phyloP scores from a whole-genome alignment of 2,797 vertebrate species.

The Eptatretus atami region DNA sequence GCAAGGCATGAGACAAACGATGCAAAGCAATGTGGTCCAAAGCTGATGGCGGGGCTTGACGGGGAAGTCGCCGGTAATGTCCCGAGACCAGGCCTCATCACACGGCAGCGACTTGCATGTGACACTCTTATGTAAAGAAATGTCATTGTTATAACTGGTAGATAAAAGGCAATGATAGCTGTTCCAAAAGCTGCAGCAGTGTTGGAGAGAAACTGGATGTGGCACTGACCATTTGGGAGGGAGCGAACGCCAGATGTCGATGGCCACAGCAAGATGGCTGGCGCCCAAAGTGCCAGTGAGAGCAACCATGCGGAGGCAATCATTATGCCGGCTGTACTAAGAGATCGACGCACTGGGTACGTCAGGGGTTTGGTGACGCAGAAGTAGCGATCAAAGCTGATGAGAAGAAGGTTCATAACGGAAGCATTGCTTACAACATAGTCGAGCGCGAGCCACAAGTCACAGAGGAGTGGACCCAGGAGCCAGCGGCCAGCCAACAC shows the following conservation, averaged over 20 bases:
- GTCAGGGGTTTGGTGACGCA: slow-evolving; percentile 93
- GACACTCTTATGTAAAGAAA: slow-evolving; percentile 88
- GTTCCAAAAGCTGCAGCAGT: slow-evolving; percentile 83
- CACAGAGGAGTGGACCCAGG: slow-evolving; percentile 74
- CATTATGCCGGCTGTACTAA: slow-evolving; percentile 98
- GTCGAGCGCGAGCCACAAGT: slow-evolving; percentile 80
- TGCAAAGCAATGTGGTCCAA: too few species aligned
- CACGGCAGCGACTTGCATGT: slow-evolving; percentile 69
- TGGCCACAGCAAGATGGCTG: slow-evolving; percentile 95
- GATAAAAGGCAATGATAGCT: slow-evolving; percentile 82
- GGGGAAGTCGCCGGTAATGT: too few species aligned
- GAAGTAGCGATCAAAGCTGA: slow-evolving; percentile 94
- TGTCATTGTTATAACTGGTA: slow-evolving; percentile 85
- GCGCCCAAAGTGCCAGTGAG: slow-evolving; percentile 87
- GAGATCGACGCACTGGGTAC: slow-evolving; percentile 77
- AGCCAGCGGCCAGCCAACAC: slow-evolving; percentile 97
- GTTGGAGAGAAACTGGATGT: slow-evolving; percentile 94
- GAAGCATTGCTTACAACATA: slow-evolving; percentile 28
- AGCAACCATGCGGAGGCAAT: slow-evolving; percentile 86
- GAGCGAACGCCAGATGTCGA: slow-evolving; percentile 87
- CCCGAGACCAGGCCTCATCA: slow-evolving; percentile 25
- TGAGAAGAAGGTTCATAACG: slow-evolving; percentile 41
- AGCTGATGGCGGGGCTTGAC: too few species aligned
- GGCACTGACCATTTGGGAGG: slow-evolving; percentile 58
- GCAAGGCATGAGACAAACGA: too few species aligned